Base-by-base conservation (phyloP, 2,888 invertebrate species). In the Leucophenga maculata region DNA sequence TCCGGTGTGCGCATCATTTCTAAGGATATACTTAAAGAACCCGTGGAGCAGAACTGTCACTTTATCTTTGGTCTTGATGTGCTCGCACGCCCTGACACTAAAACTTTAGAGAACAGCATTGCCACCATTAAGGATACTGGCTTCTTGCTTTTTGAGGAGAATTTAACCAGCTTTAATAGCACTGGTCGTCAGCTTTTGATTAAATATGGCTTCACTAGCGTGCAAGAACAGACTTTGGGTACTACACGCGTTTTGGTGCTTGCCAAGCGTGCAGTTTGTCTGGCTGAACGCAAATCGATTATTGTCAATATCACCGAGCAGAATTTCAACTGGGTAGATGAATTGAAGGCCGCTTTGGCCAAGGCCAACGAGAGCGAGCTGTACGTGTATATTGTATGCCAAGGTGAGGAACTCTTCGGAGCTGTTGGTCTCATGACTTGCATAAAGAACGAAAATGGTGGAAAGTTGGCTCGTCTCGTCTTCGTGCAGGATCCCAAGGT, bases 381-480 rank as follows among this genome's bases (percentile, higher is more conserved):
- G 74, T 92, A 93, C 77, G 91, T 95, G 69, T 91, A 93, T 79
- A 85, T 95, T 48, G 92, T 94, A 68, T 91, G 93, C 70, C 91
- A 93, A 82, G 92, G 93, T 55, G 92, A 93, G 78, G 91, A 93
- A 71, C 86, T 91, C 31, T 91, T 92, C 86, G 98, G 99, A 65
- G 90, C 95, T 74, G 90, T 97, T 69, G 99, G 99, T 59, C 90
- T 99, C 86, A 93, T 94, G 83, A 94, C 96, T 85, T 99, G 99
- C 88, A 90, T 99, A 76, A 93, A 94, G 82, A 93, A 92, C 79
- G 98, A 98, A 90, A 91, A 94, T 6, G 97, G 96, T 75, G 97
- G 97, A 20, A 89, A 90, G 70, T 92, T 92, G 78, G 91, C 95
- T 52, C 92, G 96, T 84, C 92, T 92, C 70, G 90, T 93, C 71